phyloP scores from a whole-genome alignment of 2,888 invertebrate species.

The Cryptocheilus praepositus region DNA sequence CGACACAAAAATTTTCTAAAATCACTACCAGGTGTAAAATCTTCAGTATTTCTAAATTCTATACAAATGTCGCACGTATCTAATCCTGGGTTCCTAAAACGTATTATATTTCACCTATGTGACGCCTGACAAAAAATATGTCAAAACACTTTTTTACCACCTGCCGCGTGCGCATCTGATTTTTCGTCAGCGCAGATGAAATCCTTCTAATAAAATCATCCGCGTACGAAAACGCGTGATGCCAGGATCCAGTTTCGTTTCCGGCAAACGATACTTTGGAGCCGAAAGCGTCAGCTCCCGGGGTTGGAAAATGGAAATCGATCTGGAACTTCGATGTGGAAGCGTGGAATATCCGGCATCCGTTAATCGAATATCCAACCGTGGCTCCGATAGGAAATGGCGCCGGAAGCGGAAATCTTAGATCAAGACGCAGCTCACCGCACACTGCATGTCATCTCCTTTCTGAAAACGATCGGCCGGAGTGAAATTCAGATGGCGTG shows the following conservation, averaged over 20 bases:
- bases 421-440: conserved; percentile 30
- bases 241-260: neutral
- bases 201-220: too few species aligned
- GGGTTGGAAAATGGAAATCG: conserved; percentile 34
- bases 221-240: too few species aligned
- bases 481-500: neutral
- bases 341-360: conserved; percentile 38
- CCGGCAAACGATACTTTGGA: neutral
- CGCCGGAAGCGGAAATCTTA: conserved; percentile 56
- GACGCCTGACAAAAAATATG: too few species aligned
- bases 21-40: too few species aligned
- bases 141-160: too few species aligned
- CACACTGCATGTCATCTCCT: neutral
- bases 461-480: too few species aligned
- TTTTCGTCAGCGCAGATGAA: neutral
- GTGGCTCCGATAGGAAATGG: conserved; percentile 46
- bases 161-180: too few species aligned
- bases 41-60: too few species aligned
- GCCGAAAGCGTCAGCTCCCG: neutral
- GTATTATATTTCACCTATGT: too few species aligned
- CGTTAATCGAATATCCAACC: conserved; percentile 50
- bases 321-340: conserved; percentile 21
- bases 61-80: too few species aligned
- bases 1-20: too few species aligned
- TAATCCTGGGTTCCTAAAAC: too few species aligned